Evolutionary conservation across 2,797 vertebrate genomes (phyloP), one percentile per base, ranked within the genome.

Genomic region (Tinamus major): DNA sequence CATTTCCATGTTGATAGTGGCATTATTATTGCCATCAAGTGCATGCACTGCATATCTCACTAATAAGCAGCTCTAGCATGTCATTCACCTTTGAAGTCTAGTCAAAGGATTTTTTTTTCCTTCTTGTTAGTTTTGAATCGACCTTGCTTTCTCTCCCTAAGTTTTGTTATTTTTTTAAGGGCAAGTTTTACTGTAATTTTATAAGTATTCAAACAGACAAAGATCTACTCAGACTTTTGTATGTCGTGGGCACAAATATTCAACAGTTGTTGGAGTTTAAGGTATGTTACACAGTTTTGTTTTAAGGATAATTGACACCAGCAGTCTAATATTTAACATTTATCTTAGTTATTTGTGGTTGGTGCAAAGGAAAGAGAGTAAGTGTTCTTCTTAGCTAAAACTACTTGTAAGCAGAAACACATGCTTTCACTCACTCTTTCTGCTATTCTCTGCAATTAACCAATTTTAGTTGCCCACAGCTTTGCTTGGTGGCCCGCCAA

Each of bases 11-110:
- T 78, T 86, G 92, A 96, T 95, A 91, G 84, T 62, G 39, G 78
- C 71, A 82, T 93, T 95, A 79, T 85, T 95, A 86, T 75, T 91
- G 87, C 68, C 71, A 87, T 90, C 93, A 94, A 92, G 78, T 0
- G 1, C 33, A 85, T 20, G 19, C 31, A 62, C 41, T 63, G 33
- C 56, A 65, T 95, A 91, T 94, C 91, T 91, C 67, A 51, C 79
- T 59, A 44, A 44, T 82, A 95, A 95, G 79, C 75, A 90, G 16
- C 64, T 95, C 61, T 85, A 39, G 29, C 23, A 2, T 67, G 88
- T 87, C 83, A 86, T 64, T 86, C 89, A 82, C 58, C 56, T 90
- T 93, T 85, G 88, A 96, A 85, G 64, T 77, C 75, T 94, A 24
- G 41, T 86, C 41, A 87, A 84, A 91, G 75, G 64, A 85, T 92